Evolutionary conservation across 1,140 invertebrate genomes (phyloP), one percentile per base, ranked within the genome.

Genomic region (Drosophila melanica): DNA sequence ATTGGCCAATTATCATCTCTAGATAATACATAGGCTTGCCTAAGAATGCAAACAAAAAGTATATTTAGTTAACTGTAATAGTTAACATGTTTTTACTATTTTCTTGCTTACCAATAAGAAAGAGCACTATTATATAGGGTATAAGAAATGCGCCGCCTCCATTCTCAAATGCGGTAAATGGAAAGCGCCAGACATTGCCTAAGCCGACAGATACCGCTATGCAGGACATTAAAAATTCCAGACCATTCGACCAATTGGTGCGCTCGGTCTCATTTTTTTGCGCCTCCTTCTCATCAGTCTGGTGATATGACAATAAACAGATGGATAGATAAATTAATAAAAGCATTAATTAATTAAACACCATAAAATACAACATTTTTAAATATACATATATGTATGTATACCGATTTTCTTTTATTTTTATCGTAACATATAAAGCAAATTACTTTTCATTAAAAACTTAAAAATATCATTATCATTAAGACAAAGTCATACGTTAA

Each of bases 171-270:
- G 96, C 96, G 1, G 95, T 94, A 79, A 97, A 98, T 0, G 97
- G 97, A 92, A 98, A 98, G 18, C 91, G 48, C 91, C 90, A 92
- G 27, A 92, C 75, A 45, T 92, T 92, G 14, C 97, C 97, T 27
- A 98, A 93, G 1, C 97, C 97, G 3, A 98, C 96, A 0, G 97
- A 97, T 64, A 97, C 96, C 33, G 97, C 95, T 54, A 98, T 96
- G 82, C 97, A 97, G 1, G 97, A 97, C 93, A 98, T 95, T 0
- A 98, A 92, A 85, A 98, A 98, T 84, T 98, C 97, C 2, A 97
- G 80, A 57, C 96, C 95, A 81, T 95, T 97, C 9, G 94, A 94
- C 97, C 97, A 98, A 87, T 95, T 95, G 1, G 95, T 94, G 42
- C 96, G 92, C 27, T 94, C 92, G 16, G 0, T 12, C 0, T 54